Conservation (phyloP, 1,140 invertebrate genomes). For the Drosophila setifemur region DNA sequence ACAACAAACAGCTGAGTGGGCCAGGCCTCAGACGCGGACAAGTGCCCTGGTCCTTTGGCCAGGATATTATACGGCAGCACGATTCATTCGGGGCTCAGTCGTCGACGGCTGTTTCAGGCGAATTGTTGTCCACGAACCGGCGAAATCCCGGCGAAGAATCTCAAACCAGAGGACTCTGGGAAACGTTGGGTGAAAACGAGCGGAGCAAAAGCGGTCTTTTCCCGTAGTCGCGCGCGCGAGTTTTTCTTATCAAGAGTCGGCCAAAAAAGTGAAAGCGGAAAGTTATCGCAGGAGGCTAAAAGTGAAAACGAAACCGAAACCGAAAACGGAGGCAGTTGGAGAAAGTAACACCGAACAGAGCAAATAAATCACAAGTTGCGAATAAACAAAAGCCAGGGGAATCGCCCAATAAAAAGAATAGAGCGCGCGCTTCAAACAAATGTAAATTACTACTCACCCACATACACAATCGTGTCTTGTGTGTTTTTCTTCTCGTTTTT, state of each 20-base stretch:
- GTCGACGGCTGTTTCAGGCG: constrained; percentile 68
- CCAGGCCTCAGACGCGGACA: constrained; percentile 56
- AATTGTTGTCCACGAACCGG: constrained; percentile 56
- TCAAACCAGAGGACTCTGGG: neutral
- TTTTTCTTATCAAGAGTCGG: constrained; percentile 59
- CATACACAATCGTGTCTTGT: constrained; percentile 10
- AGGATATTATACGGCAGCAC: constrained; percentile 47
- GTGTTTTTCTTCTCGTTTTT: neutral
- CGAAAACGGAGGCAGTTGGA: constrained; percentile 29
- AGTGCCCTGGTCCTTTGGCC: constrained; percentile 58
- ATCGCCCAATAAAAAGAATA: constrained; percentile 33
- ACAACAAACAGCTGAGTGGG: constrained; percentile 62
- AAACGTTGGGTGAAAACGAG: neutral
- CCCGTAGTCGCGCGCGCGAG: constrained; percentile 37
- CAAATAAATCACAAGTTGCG: constrained; percentile 68
- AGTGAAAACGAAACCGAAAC: constrained; percentile 28
- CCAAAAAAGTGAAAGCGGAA: constrained; percentile 40
- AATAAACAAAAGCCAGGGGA: constrained; percentile 48
- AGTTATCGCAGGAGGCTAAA: constrained; percentile 9
- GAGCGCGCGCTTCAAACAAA: constrained; percentile 27
- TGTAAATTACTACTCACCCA: constrained; percentile 38
- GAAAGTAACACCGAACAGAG: constrained; percentile 64
- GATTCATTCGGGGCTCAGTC: constrained; percentile 55
- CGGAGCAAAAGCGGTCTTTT: no score
- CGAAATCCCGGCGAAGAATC: constrained; percentile 9